Evolutionary conservation across 2,797 vertebrate species (phyloP), one percentile per base, ranked within the genome.

Genomic region (Bradypodion pumilum): DNA sequence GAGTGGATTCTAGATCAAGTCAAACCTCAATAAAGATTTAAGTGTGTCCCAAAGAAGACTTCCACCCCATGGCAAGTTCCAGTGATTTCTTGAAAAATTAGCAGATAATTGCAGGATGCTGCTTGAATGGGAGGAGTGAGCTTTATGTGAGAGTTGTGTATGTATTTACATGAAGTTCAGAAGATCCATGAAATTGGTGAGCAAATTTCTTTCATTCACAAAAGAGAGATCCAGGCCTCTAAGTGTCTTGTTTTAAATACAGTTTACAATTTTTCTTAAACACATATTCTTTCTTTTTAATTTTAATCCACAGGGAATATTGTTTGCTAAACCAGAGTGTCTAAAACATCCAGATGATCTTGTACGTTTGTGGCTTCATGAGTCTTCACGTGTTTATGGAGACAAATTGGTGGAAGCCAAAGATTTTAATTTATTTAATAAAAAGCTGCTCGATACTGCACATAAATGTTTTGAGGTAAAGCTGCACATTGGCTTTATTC

Each of bases 391-490:
- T 91, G 96, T 97, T 40, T 97, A 96, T 89, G 96, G 96, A 77
- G 96, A 98, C 94, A 97, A 97, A 91, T 90, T 97, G 80, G 86
- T 96, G 68, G 96, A 97, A 84, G 83, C 81, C 65, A 95, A 93
- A 78, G 97, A 97, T 82, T 90, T 87, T 49, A 92, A 95, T 90
- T 93, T 97, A 59, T 97, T 97, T 94, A 92, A 86, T 86, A 96
- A 92, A 92, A 94, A 97, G 49, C 90, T 96, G 86, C 85, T 93
- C 60, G 96, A 97, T 40, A 93, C 93, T 40, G 88, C 94, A 69
- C 94, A 89, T 68, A 96, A 96, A 87, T 95, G 94, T 91, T 97
- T 97, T 89, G 96, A 98, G 94, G 97, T 97, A 89, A 69, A 42
- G 6, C 19, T 42, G 4, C 25, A 70, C 7, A 70, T 21, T 21